These are phyloP conservation scores for Tachina grossa DNA, from an alignment of 2,888 invertebrate genomes.

Conservation along the genomic window DNA sequence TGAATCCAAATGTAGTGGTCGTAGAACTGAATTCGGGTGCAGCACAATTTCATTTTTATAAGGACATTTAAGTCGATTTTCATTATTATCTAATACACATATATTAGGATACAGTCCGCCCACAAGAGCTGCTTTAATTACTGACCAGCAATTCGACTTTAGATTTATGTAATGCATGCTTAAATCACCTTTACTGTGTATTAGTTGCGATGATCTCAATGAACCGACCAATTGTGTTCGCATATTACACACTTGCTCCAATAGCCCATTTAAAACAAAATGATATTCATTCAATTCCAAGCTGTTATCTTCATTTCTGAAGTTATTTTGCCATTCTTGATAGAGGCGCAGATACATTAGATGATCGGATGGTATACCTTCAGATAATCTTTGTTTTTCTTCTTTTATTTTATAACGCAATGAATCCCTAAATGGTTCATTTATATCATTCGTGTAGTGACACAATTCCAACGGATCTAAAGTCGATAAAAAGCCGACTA, in stretches of 20 bases:
- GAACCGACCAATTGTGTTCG: slow-evolving; percentile 92
- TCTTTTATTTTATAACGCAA: slow-evolving; percentile 77
- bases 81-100: slow-evolving; percentile 87
- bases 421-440: slow-evolving; percentile 77
- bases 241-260: slow-evolving; percentile 94
- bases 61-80: slow-evolving; percentile 86
- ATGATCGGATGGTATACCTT: slow-evolving; percentile 93
- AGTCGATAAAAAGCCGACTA: slow-evolving; percentile 91
- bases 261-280: slow-evolving; percentile 90
- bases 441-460: slow-evolving; percentile 77
- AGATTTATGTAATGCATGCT: slow-evolving; percentile 91
- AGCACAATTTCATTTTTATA: slow-evolving; percentile 77
- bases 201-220: slow-evolving; percentile 84
- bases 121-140: slow-evolving; percentile 94
- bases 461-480: slow-evolving; percentile 90
- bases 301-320: slow-evolving; percentile 88
- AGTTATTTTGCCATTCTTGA: slow-evolving; percentile 87
- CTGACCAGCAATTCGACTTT: slow-evolving; percentile 94
- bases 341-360: slow-evolving; percentile 92
- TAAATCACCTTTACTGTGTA: slow-evolving; percentile 87
- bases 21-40: slow-evolving; percentile 85
- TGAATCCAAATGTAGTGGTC: slow-evolving; percentile 60
- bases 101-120: slow-evolving; percentile 96
- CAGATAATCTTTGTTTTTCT: slow-evolving; percentile 85
- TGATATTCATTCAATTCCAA: slow-evolving; percentile 83